phyloP scores from a whole-genome alignment of 53 echinoderm and acorn worm species.

The Holothuria leucospilota region DNA sequence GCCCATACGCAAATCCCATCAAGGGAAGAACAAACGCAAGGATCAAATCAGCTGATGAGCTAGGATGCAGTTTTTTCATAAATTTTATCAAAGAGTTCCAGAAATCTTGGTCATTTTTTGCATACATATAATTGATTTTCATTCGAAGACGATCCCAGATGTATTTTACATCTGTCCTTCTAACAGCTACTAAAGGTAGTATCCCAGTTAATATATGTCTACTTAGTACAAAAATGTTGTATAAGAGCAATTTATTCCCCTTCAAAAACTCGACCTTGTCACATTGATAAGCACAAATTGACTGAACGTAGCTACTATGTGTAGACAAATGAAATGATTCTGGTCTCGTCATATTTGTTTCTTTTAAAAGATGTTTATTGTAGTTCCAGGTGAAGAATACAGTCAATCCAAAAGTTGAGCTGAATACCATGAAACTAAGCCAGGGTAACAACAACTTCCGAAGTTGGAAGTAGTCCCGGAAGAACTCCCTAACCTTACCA shows the following conservation, averaged over 20 bases:
- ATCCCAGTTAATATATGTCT: background rate
- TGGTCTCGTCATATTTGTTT: too few species aligned
- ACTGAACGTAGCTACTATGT: too few species aligned
- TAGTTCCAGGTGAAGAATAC: slow-evolving; percentile 30
- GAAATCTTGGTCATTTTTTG: background rate
- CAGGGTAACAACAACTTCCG: slow-evolving; percentile 1
- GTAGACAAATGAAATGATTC: background rate
- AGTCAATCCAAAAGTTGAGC: slow-evolving; percentile 11
- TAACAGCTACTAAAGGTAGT: background rate
- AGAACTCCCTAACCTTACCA: background rate
- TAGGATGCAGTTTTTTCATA: background rate
- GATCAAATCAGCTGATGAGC: background rate
- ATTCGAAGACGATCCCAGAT: background rate
- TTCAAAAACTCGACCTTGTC: background rate
- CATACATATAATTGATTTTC: slow-evolving; percentile 1
- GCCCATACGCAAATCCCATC: background rate
- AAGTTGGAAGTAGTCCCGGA: slow-evolving; percentile 21
- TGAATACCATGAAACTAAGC: slow-evolving; percentile 12
- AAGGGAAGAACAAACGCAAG: background rate
- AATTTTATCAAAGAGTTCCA: background rate
- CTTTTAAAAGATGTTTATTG: background rate
- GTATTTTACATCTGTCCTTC: background rate
- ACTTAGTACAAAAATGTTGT: background rate
- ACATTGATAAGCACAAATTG: background rate
- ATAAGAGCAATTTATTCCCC: background rate